Base-by-base conservation (phyloP, 1,140 invertebrate genomes). In the Trachymyrmex cornetzi region DNA sequence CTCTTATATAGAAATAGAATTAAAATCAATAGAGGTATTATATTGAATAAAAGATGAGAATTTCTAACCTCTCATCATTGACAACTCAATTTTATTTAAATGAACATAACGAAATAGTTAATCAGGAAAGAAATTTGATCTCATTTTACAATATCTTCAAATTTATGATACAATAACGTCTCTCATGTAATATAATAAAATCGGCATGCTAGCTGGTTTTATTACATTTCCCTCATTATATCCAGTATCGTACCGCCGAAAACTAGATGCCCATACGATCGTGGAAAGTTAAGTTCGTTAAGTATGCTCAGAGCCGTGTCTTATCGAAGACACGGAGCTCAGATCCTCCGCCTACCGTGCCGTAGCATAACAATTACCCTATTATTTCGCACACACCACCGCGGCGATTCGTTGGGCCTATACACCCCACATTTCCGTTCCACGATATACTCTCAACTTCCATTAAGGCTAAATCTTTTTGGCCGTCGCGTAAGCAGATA, bases 361-460 rank as follows among this genome's bases (percentile, higher is more conserved):
- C 87, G 74, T 80, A 77, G 93, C 93, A 94, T 94, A 94, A 93
- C 92, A 94, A 94, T 94, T 94, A 93, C 93, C 93, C 91, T 90
- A 94, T 94, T 94, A 94, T 91, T 90, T 88, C 89, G 77, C 80
- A 82, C 77, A 74, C 66, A 86, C 84, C 34, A 1, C 67, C 63
- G 14, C 24, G 66, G 67, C 88, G 77, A 80, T 85, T 90, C 77
- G 34, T 75, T 44, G 86, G 38, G 79, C 85, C 85, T 85, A 87
- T 69, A 75, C 30, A 44, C 66, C 66, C 38, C 77, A 57, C 85
- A 84, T 87, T 88, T 90, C 59, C 53, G 69, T 87, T 77, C 24
- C 86, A 9, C 80, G 77, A 89, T 82, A 86, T 72, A 59, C 64
- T 53, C 63, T 30, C 50, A 53, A 67, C 61, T 77, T 84, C 59